Conservation (phyloP, 2,888 invertebrate genomes). For the Agelastica alni region DNA sequence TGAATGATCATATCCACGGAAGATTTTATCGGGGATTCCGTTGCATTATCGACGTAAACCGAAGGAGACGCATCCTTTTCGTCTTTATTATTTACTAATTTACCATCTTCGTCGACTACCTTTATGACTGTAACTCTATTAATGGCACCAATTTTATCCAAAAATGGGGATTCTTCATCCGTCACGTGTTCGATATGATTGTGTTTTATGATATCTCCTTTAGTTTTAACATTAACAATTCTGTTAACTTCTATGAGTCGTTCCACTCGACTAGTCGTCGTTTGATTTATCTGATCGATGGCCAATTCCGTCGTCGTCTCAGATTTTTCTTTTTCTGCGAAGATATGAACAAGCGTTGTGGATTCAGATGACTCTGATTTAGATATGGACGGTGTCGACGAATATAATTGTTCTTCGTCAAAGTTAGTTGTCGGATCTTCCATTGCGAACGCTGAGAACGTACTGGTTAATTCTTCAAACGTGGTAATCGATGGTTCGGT, state of each 20-base stretch:
- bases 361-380: conserved; percentile 43
- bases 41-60: conserved; percentile 16
- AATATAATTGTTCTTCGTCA: conserved; percentile 25
- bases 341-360: conserved; percentile 59
- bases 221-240: conserved; percentile 70
- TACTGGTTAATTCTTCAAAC: neutral
- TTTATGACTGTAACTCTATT: conserved; percentile 71
- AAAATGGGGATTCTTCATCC: conserved; percentile 63
- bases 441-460: neutral
- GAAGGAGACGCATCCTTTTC: conserved; percentile 26
- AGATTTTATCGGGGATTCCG: conserved; percentile 25
- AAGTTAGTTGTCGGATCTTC: conserved; percentile 15
- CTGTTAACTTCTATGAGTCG: conserved; percentile 71
- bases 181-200: conserved; percentile 56
- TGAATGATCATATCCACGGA: conserved; percentile 29
- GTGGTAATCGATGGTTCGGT: too few species aligned
- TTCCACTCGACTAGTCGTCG: conserved; percentile 55
- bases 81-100: conserved; percentile 34
- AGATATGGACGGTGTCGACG: neutral
- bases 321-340: conserved; percentile 53
- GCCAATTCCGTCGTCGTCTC: conserved; percentile 44
- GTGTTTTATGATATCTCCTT: conserved; percentile 64
- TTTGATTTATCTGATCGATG: conserved; percentile 48
- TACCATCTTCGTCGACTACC: conserved; percentile 62
- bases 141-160: conserved; percentile 72